Base-by-base conservation (phyloP, 2,888 invertebrate genomes). In the Aporophyla nigra region DNA sequence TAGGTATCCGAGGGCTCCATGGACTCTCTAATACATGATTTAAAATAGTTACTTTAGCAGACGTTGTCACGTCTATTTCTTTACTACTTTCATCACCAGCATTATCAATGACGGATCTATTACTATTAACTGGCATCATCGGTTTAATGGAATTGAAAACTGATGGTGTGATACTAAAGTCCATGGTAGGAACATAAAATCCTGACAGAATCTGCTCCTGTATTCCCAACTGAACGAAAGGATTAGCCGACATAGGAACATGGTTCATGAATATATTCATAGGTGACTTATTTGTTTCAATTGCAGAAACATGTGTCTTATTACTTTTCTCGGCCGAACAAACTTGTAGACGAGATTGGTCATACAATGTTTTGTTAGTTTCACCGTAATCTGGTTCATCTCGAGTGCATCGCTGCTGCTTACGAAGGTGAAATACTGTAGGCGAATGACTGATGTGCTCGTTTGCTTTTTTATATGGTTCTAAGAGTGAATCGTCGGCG, bases 1-100 rank as follows among this genome's bases (percentile, higher is more conserved):
- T 90, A 19, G 96, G 94, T 66, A 92, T 89, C 61, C 96, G 94
- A 5, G 97, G 95, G 85, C 93, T 94, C 97, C 97, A 97, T 19
- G 97, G 97, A 88, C 95, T 97, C n/a, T 97, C 97, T 85, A 97
- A 88, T 27, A 97, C 97, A 87, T 96, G 94, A 88, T 97, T 97
- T 69, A 95, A 94, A 82, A 97, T 94, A 40, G 93, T 93, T 75
- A 88, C 92, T 86, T 87, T 92, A 79, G 82, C 62, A 53, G 71
- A 71, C 46, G 76, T 51, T 43, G 43, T 59, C 49, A 69, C 40
- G 1, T 82, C 77, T 40, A 72, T 61, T 54, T 82, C 74, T 59
- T 80, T 86, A 12, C 43, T 78, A 43, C 21, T 59, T 59, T 73
- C 74, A 27, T 66, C n/a, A 56, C n/a, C 46, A 61, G 61, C n/a